Evolutionary conservation across 2,888 invertebrate genomes (phyloP).

Genomic region (Pseudococcus jackbeardsleyi): DNA sequence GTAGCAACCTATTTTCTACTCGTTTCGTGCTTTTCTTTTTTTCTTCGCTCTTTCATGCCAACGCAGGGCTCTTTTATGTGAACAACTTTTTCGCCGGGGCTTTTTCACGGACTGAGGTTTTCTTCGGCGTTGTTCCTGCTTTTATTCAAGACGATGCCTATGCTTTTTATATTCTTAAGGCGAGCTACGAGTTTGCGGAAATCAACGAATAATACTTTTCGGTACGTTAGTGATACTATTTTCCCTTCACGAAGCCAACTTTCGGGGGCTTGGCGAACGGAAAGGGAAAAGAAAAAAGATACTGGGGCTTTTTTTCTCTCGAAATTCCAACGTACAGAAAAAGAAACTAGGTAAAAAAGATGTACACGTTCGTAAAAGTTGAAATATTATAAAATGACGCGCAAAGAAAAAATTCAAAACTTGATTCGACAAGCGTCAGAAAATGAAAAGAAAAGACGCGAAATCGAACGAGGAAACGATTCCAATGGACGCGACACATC

Average conservation of each 20-base stretch:
- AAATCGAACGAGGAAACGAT: too few relatives aligned
- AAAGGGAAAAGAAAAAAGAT: neutral
- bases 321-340: neutral
- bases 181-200: neutral
- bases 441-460: too few relatives aligned
- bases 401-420: too few relatives aligned
- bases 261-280: neutral
- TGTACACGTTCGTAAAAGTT: too few relatives aligned
- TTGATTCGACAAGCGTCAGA: too few relatives aligned
- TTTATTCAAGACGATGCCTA: conserved; percentile 35
- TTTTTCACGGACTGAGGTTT: conserved; percentile 8
- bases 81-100: neutral
- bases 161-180: neutral
- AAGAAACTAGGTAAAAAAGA: neutral
- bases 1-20: neutral
- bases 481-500: neutral
- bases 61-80: neutral
- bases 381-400: too few relatives aligned
- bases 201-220: neutral
- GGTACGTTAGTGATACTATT: neutral
- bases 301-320: neutral
- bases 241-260: too few relatives aligned
- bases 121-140: conserved; percentile 15
- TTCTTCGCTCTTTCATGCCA: neutral
- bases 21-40: neutral